Conservation (phyloP, 2,113 vertebrate genomes). For the Macaca nemestrina region DNA sequence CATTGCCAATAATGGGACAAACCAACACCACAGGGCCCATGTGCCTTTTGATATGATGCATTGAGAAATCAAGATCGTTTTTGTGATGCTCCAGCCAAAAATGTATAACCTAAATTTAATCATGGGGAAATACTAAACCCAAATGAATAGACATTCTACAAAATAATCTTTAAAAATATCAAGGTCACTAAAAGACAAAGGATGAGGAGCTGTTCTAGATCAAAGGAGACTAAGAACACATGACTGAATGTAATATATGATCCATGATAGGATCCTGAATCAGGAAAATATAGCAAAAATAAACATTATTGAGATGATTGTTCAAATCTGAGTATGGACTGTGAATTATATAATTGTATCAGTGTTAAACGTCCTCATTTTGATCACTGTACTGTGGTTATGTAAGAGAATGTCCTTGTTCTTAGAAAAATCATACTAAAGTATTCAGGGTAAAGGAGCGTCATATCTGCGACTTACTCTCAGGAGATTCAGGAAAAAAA, state of each 20-base stretch:
- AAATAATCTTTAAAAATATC: constrained; percentile 7
- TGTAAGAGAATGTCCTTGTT: neutral
- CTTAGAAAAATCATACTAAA: neutral
- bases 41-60: neutral
- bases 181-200: constrained; percentile 34
- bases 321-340: neutral
- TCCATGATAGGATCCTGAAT: neutral
- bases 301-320: neutral
- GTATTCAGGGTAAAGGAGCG: neutral
- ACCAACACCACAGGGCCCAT: neutral
- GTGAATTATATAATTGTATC: neutral
- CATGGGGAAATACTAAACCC: neutral
- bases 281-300: neutral
- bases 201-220: neutral
- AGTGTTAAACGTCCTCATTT: neutral
- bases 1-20: neutral
- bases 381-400: neutral
- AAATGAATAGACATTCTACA: neutral
- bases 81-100: neutral
- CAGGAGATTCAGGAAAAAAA: neutral
- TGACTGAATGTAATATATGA: neutral
- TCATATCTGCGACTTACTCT: neutral
- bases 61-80: neutral
- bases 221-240: neutral
- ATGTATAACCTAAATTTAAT: neutral